Conservation (phyloP, 2,113 vertebrate genomes). For the Panthera leo region DNA sequence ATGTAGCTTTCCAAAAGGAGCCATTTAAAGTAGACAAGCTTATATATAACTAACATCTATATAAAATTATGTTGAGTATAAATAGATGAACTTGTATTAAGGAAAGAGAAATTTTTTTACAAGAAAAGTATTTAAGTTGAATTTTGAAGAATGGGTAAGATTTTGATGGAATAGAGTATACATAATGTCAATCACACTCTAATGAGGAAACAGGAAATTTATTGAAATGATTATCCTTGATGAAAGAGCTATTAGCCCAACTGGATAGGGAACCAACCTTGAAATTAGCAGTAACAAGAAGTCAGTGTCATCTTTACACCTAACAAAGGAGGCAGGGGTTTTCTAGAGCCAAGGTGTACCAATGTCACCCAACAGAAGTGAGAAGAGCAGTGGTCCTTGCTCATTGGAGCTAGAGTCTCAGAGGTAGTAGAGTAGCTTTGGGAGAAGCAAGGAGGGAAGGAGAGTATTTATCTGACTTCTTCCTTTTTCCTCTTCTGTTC, state of each 20-base stretch:
- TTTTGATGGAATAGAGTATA: background rate
- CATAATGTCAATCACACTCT: background rate
- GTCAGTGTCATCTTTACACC: background rate
- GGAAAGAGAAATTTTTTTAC: background rate
- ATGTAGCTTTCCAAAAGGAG: background rate
- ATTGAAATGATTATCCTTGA: background rate
- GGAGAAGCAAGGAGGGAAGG: background rate
- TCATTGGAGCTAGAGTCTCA: background rate
- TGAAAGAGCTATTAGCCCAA: background rate
- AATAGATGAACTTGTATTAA: background rate
- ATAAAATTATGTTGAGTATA: background rate
- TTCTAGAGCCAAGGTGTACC: background rate
- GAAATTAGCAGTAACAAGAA: background rate
- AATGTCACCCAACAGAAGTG: background rate
- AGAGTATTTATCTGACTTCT: background rate
- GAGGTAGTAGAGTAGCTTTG: rapidly evolving
- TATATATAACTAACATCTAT: background rate
- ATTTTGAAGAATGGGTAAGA: background rate
- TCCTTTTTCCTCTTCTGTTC: background rate
- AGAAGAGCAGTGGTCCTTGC: rapidly evolving
- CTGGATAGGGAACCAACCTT: background rate
- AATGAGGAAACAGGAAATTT: background rate
- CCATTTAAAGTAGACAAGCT: background rate
- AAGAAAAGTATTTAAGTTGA: background rate
- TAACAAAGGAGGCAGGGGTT: background rate